A percentile compares a stretch with the other conserved stretches of the same genome.
phyloP scores from a whole-genome alignment of 2,113 vertebrate genomes.

The Nanorana parkeri region DNA sequence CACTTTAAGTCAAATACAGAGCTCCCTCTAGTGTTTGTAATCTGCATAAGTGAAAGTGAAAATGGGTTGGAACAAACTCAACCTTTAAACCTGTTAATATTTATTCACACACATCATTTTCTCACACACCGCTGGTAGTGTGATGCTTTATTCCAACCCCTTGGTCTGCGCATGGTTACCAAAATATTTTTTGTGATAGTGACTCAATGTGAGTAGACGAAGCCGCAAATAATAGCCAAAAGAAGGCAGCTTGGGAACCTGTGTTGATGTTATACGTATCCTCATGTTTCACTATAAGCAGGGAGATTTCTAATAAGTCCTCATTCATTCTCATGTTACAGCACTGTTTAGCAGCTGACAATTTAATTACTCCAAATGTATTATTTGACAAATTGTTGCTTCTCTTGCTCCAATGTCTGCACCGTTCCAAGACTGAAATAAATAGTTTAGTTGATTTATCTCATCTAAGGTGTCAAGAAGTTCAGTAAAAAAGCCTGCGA shows the following conservation, averaged over 20 bases:
- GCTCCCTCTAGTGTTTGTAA: no score
- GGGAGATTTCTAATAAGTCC: conserved; percentile 43
- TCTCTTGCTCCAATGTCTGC: neutral
- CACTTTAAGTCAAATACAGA: no score
- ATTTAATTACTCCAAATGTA: conserved; percentile 46
- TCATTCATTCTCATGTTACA: conserved; percentile 49
- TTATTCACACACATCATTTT: no score
- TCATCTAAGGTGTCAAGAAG: conserved; percentile 6
- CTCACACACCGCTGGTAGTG: no score
- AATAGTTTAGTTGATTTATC: conserved; percentile 15
- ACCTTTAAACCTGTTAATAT: no score
- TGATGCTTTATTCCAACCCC: no score
- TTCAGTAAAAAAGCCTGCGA: neutral
- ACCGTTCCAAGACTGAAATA: neutral
- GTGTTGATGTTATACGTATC: conserved; percentile 12
- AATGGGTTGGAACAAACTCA: no score
- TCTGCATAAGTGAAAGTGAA: no score
- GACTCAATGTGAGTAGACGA: neutral
- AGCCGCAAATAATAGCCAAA: conserved; percentile 8
- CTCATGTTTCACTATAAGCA: conserved; percentile 41
- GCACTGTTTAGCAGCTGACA: conserved; percentile 45
- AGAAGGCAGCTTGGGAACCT: conserved; percentile 7
- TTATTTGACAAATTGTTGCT: conserved; percentile 31
- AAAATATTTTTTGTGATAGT: no score
- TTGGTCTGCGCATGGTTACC: no score